Evolutionary conservation across 2,888 invertebrate species (phyloP).

Genomic region (Heteromurus nitidus): DNA sequence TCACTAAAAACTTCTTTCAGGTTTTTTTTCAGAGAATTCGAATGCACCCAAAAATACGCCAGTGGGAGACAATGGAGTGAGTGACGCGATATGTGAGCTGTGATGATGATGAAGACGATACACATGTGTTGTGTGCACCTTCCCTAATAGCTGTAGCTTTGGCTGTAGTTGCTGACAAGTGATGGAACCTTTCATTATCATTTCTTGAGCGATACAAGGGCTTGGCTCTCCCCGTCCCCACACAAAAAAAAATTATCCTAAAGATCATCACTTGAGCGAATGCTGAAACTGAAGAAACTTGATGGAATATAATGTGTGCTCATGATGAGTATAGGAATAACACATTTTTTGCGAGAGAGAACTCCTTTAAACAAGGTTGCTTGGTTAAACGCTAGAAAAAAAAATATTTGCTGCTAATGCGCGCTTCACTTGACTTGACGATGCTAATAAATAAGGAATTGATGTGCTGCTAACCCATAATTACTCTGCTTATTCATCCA

Average conservation of each 20-base stretch:
- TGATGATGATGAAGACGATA: neutral
- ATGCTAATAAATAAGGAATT: conserved; percentile 4
- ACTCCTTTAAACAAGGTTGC: conserved; percentile 5
- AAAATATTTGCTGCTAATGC: conserved; percentile 3
- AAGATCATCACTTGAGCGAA: neutral
- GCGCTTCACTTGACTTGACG: neutral
- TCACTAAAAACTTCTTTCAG: neutral
- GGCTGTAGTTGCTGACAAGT: conserved; percentile 26
- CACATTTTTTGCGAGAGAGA: neutral
- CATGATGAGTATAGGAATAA: neutral
- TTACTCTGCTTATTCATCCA: conserved; percentile 17
- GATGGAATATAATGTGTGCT: too few relatives aligned
- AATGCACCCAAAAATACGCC: too few relatives aligned
- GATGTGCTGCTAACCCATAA: neutral
- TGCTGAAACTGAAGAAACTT: too few relatives aligned
- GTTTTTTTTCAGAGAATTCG: conserved; percentile 5
- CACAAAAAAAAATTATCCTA: too few relatives aligned
- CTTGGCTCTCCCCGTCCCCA: conserved; percentile 27
- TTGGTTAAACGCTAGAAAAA: neutral
- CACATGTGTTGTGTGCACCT: neutral
- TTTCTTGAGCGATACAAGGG: conserved; percentile 14
- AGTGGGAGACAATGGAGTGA: too few relatives aligned
- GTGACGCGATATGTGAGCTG: neutral
- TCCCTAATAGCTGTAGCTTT: conserved; percentile 2
- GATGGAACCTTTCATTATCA: conserved; percentile 37